Conservation (phyloP, 1,140 invertebrate genomes). For the Anthonomus grandis region DNA sequence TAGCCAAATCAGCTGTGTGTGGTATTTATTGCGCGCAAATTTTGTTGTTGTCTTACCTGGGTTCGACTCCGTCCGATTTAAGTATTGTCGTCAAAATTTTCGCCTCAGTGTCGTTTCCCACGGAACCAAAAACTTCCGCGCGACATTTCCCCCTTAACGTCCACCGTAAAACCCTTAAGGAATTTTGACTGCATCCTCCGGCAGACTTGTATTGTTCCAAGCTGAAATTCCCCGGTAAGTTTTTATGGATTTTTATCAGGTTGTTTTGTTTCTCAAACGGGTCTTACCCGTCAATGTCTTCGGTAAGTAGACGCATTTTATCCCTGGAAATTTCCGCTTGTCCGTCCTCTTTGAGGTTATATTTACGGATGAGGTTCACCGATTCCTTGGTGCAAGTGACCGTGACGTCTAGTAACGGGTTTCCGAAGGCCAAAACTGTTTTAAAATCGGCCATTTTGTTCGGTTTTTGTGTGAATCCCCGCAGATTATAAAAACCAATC, state of each 20-base stretch:
- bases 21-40: too few relatives aligned
- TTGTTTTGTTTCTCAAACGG: neutral
- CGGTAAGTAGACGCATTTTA: slow-evolving; percentile 32
- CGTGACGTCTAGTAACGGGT: slow-evolving; percentile 63
- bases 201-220: slow-evolving; percentile 27
- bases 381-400: slow-evolving; percentile 51
- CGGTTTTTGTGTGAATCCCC: neutral
- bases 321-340: slow-evolving; percentile 51
- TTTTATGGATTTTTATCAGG: neutral
- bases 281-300: slow-evolving; percentile 37
- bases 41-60: slow-evolving; percentile 46
- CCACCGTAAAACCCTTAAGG: slow-evolving; percentile 55
- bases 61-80: slow-evolving; percentile 47
- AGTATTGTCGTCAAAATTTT: slow-evolving; percentile 47
- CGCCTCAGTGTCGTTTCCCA: slow-evolving; percentile 52
- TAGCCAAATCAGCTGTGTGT: too few relatives aligned
- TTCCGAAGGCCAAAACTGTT: slow-evolving; percentile 54
- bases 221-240: too few relatives aligned
- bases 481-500: too few relatives aligned
- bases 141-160: slow-evolving; percentile 44
- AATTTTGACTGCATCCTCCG: slow-evolving; percentile 56
- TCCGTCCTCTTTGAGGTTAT: slow-evolving; percentile 52
- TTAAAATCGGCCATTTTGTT: slow-evolving; percentile 7
- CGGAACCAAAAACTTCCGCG: slow-evolving; percentile 50
- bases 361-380: slow-evolving; percentile 54